phyloP scores from a whole-genome alignment of 2,113 vertebrate species.

The Etheostoma cragini region DNA sequence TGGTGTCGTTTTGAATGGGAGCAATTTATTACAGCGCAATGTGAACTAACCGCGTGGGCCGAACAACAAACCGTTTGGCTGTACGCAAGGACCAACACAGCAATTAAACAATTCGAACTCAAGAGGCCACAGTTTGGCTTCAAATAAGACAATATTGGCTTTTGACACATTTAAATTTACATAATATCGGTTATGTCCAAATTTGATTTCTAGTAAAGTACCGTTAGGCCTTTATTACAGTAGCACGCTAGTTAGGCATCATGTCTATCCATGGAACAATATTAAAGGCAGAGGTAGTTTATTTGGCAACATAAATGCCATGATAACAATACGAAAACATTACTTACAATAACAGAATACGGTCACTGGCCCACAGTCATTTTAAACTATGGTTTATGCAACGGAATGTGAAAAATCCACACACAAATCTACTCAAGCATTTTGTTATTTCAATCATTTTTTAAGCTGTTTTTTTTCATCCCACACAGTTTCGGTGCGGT shows the following conservation, averaged over 20 bases:
- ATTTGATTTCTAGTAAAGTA: not conserved
- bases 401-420: conserved; percentile 8
- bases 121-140: not conserved
- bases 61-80: not conserved
- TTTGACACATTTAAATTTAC: not conserved
- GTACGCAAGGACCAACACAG: not conserved
- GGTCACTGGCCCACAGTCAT: no score
- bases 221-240: not conserved
- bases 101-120: not conserved
- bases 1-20: not conserved
- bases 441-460: not conserved
- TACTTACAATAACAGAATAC: not conserved
- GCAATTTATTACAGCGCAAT: not conserved
- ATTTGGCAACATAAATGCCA: not conserved
- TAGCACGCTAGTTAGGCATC: not conserved
- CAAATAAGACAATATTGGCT: not conserved
- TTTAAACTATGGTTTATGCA: not conserved
- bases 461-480: not conserved
- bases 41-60: not conserved
- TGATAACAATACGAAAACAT: no score
- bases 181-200: not conserved
- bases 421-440: not conserved
- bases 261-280: not conserved
- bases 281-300: not conserved
- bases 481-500: not conserved